phyloP scores from a whole-genome alignment of 2,113 vertebrate species.

The Hippocampus barbouri region DNA sequence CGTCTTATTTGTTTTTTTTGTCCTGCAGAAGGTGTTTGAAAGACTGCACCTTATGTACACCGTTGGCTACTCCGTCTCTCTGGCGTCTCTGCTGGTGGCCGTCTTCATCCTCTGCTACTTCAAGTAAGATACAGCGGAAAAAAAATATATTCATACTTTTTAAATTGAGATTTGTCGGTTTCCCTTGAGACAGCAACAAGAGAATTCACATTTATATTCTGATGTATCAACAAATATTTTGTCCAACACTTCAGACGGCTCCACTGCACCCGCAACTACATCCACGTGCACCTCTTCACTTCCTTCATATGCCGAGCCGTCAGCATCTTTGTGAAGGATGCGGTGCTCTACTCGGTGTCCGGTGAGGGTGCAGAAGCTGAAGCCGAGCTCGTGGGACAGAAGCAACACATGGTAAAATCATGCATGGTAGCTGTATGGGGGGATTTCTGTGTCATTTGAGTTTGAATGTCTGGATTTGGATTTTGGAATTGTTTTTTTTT shows the following conservation, averaged over 20 bases:
- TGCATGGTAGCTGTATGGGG: background rate
- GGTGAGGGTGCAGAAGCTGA: constrained; percentile 33
- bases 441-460: too few species aligned
- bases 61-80: constrained; percentile 83
- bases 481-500: too few species aligned
- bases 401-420: constrained; percentile 71
- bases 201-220: too few species aligned
- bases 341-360: constrained; percentile 76
- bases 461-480: too few species aligned
- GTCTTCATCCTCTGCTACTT: constrained; percentile 86
- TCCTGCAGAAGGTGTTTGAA: constrained; percentile 79
- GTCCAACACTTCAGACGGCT: constrained; percentile 70
- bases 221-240: too few species aligned
- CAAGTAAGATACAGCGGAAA: constrained; percentile 70
- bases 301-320: constrained; percentile 86
- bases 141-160: too few species aligned
- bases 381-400: constrained; percentile 48
- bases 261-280: constrained; percentile 90
- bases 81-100: constrained; percentile 78
- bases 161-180: too few species aligned
- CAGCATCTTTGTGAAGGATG: constrained; percentile 88
- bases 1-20: constrained; percentile 18
- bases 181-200: too few species aligned
- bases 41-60: constrained; percentile 90
- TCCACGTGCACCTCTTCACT: constrained; percentile 87